Percentiles rank a stretch among this genome's conserved stretches.
phyloP scores from a whole-genome alignment of 2,113 vertebrate species.

The Holacanthus passer region DNA sequence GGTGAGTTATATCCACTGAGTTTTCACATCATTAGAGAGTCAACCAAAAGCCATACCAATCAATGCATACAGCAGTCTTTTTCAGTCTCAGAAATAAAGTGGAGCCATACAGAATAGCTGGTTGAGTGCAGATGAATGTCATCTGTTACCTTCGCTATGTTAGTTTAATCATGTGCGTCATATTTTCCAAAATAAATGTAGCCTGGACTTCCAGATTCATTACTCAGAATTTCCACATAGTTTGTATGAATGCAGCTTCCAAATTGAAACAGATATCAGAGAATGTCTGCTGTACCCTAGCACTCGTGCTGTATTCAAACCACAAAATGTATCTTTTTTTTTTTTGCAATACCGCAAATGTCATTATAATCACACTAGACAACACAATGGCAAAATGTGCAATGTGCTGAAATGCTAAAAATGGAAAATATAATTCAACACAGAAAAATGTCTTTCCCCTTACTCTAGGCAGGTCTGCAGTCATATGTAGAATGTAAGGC shows the following conservation, averaged over 20 bases:
- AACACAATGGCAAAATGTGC: not conserved
- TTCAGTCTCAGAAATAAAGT: not conserved
- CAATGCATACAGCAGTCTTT: not conserved
- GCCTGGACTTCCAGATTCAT: not conserved
- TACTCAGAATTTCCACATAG: not conserved
- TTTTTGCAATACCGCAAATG: not conserved
- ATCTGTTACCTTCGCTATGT: not conserved
- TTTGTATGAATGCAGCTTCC: not conserved
- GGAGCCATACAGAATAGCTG: not conserved
- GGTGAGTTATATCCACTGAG: too few species aligned
- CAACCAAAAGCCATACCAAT: not conserved
- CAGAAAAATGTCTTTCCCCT: too few species aligned
- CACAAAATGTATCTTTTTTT: not conserved
- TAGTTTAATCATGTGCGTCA: not conserved
- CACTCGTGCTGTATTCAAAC: not conserved
- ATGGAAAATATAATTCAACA: not conserved
- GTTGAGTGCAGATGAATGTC: not conserved
- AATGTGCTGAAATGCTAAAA: not conserved
- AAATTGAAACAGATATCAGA: not conserved
- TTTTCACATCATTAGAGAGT: not conserved
- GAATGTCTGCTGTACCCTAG: not conserved
- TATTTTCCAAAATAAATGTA: conserved; percentile 14
- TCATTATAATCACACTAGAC: not conserved
- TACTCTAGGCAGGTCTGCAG: not conserved
- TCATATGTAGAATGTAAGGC: too few species aligned